Evolutionary conservation across 1,140 invertebrate species (phyloP).

Genomic region (Papilio dardanus): DNA sequence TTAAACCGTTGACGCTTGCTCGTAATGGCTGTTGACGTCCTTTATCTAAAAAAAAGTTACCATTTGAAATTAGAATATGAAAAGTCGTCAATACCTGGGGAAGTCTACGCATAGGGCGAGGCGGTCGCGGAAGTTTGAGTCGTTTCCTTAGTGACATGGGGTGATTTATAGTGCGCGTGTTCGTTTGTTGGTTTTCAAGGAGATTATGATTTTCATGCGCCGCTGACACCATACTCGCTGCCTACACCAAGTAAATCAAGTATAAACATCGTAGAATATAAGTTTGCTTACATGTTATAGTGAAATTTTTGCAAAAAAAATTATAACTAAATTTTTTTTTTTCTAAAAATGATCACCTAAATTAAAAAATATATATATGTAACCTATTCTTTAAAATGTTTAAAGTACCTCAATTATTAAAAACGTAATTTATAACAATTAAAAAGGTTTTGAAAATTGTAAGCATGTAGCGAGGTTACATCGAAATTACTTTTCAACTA

Average conservation of each 20-base stretch:
- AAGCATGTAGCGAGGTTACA: background rate
- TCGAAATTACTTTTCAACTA: constrained; percentile 1
- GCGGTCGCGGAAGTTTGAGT: constrained; percentile 60
- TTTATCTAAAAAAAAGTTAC: constrained; percentile 44
- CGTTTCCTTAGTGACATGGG: constrained; percentile 72
- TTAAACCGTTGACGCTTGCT: background rate
- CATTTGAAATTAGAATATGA: constrained; percentile 47
- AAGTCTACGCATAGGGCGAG: constrained; percentile 65
- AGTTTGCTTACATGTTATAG: no score
- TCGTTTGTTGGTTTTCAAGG: constrained; percentile 65
- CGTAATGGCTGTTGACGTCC: constrained; percentile 40
- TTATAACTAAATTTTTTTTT: no score
- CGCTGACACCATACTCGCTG: constrained; percentile 75
- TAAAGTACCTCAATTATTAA: background rate
- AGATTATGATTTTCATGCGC: constrained; percentile 73
- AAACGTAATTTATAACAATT: constrained; percentile 16
- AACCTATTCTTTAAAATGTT: background rate
- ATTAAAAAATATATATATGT: no score
- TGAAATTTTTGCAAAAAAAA: no score
- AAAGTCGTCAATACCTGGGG: constrained; percentile 64
- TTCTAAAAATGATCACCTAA: no score
- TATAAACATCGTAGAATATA: no score
- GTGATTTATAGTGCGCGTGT: constrained; percentile 68
- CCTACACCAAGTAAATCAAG: constrained; percentile 50
- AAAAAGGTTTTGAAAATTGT: background rate